Evolutionary conservation across 2,888 invertebrate species (phyloP), one percentile per base, ranked within the genome.

Genomic region (Hetaerina titia): DNA sequence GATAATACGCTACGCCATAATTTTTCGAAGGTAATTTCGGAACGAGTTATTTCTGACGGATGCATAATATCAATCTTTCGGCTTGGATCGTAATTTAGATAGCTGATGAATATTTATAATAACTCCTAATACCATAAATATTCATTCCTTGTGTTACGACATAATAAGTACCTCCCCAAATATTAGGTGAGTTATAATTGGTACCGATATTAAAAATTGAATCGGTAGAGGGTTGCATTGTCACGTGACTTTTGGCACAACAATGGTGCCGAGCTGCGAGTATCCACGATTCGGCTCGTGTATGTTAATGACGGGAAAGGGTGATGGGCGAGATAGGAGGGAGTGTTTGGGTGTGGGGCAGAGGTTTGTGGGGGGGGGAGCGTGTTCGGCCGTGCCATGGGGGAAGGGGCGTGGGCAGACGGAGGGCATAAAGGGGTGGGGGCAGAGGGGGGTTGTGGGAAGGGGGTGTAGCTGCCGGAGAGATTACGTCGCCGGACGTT

Each of bases 11-110:
- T 45, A 45, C 45, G 1, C 45, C 31, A 81, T 81, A 81, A 69
- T 81, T 25, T 81, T 81, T 81, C 81, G 6, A 15, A 81, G 81
- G 81, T 81, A 81, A 81, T 81, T 81, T 81, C n/a, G 81, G 31
- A 81, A 15, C 81, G 81, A 31, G 81, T 31, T 25, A 81, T 81
- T 31, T 81, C 81, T 81, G 81, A 81, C 81, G 81, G 81, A 81
- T 81, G 31, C 81, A 81, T 81, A 31, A 81, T 81, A 81, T 81
- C 81, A 81, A 81, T 81, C 81, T 81, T 81, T n/a, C 81, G 81
- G 81, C 81, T 31, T 81, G 81, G 25, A 13, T 81, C 81, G 81
- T 81, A 81, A 81, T 81, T 81, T 81, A 31, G 81, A 81, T 81
- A 81, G 25, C 81, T 31, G 81, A 31, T 25, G 31, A 31, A 31